Conservation (phyloP, 1,140 invertebrate genomes). For the Tetragonula clypearis region DNA sequence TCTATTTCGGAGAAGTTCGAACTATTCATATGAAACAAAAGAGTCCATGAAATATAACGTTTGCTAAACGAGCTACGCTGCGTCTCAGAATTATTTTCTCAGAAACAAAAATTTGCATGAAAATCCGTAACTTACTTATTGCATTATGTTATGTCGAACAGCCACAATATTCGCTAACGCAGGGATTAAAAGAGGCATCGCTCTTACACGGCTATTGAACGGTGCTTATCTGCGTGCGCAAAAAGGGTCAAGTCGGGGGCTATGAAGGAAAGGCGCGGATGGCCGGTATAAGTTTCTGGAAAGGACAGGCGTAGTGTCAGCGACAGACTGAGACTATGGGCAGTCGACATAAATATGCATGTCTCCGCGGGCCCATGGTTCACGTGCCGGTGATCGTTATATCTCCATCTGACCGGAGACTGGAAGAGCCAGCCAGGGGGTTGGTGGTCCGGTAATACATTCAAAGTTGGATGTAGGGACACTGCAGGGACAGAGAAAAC, state of each 20-base stretch:
- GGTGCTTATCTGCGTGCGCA: background rate
- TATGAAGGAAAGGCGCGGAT: background rate
- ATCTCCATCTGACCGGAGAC: slow-evolving; percentile 77
- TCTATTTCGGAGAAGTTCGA: too few relatives aligned
- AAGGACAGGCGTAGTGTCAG: slow-evolving; percentile 57
- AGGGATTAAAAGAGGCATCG: background rate
- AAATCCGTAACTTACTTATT: too few relatives aligned
- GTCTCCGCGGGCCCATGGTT: slow-evolving; percentile 76
- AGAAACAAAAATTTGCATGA: too few relatives aligned
- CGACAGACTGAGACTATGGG: slow-evolving; percentile 62
- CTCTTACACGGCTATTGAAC: background rate
- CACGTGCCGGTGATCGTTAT: slow-evolving; percentile 77
- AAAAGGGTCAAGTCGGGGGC: background rate
- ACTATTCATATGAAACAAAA: too few relatives aligned
- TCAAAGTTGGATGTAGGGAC: slow-evolving; percentile 78
- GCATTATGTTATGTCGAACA: too few relatives aligned
- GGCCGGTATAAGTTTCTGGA: slow-evolving; percentile 18
- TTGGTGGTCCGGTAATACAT: slow-evolving; percentile 79
- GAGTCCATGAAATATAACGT: too few relatives aligned
- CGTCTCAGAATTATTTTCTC: too few relatives aligned
- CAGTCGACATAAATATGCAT: slow-evolving; percentile 77
- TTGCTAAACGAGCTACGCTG: too few relatives aligned
- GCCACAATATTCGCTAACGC: too few relatives aligned
- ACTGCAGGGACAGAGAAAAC: slow-evolving; percentile 69
- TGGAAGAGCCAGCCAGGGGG: slow-evolving; percentile 56